Percentiles rank a stretch among this genome's conserved stretches.
Evolutionary conservation across 2,113 vertebrate species (phyloP).

Genomic region (Ellobius talpinus): DNA sequence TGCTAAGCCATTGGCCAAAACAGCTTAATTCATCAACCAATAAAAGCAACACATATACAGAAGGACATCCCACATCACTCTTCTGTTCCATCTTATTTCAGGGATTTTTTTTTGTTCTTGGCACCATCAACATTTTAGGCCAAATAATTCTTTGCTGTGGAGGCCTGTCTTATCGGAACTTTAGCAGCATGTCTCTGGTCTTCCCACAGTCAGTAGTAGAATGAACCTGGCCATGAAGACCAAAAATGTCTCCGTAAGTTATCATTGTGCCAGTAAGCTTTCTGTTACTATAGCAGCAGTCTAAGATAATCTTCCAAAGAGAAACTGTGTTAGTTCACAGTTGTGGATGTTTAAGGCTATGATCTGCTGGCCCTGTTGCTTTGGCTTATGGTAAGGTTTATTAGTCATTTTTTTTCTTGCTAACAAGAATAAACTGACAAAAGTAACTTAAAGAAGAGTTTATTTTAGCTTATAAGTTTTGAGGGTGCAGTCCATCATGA

Average conservation of each 20-base stretch:
- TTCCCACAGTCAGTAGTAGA: background rate
- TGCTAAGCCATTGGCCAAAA: too few relatives aligned
- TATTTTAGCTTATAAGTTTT: background rate
- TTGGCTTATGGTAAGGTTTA: background rate
- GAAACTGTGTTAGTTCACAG: background rate
- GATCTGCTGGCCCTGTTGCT: background rate
- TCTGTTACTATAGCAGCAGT: background rate
- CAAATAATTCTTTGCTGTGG: constrained; percentile 24
- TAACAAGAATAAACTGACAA: background rate
- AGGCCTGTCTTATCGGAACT: background rate
- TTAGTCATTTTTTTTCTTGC: background rate
- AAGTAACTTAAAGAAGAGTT: background rate
- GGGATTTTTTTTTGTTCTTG: background rate
- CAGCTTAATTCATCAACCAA: too few relatives aligned
- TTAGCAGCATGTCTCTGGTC: background rate
- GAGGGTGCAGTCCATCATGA: background rate
- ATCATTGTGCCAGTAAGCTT: background rate
- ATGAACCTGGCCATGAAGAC: background rate
- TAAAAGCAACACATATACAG: too few relatives aligned
- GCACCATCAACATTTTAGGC: background rate
- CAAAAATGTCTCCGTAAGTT: constrained; percentile 8
- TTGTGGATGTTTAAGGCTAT: background rate
- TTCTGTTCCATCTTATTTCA: background rate
- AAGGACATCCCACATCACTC: too few relatives aligned
- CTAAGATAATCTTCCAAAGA: background rate